Conservation (phyloP, 2,113 vertebrate species). For the Lycaon pictus region DNA sequence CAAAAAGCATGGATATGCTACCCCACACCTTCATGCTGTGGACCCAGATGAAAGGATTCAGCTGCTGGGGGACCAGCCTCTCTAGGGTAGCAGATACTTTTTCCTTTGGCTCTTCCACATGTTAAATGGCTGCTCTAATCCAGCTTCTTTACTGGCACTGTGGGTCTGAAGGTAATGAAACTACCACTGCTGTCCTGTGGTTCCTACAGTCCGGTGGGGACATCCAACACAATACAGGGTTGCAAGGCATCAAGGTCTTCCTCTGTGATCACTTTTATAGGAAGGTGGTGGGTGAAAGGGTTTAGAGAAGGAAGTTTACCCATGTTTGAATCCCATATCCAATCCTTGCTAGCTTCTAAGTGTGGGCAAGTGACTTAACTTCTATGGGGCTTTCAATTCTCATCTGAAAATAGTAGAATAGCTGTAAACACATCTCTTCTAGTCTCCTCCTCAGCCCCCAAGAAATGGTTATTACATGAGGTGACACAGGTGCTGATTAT, state of each 20-base stretch:
- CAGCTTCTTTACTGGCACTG: not conserved
- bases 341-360: not conserved
- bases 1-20: rapidly evolving
- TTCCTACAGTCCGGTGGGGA: too few species aligned
- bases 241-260: not conserved
- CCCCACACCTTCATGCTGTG: rapidly evolving
- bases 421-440: not conserved
- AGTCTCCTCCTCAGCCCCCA: not conserved
- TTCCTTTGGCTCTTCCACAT: not conserved
- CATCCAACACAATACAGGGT: rapidly evolving
- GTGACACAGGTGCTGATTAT: not conserved
- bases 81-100: not conserved
- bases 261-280: not conserved
- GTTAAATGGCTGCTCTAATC: not conserved
- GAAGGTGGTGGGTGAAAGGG: not conserved
- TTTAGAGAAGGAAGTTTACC: not conserved
- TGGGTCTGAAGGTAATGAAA: not conserved
- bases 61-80: too few species aligned
- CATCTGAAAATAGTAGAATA: not conserved
- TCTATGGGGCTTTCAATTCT: not conserved
- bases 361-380: not conserved
- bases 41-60: not conserved
- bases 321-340: not conserved
- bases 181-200: not conserved
- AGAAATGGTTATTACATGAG: not conserved